Base-by-base conservation (phyloP, 2,888 invertebrate genomes). In the Nineta flava region DNA sequence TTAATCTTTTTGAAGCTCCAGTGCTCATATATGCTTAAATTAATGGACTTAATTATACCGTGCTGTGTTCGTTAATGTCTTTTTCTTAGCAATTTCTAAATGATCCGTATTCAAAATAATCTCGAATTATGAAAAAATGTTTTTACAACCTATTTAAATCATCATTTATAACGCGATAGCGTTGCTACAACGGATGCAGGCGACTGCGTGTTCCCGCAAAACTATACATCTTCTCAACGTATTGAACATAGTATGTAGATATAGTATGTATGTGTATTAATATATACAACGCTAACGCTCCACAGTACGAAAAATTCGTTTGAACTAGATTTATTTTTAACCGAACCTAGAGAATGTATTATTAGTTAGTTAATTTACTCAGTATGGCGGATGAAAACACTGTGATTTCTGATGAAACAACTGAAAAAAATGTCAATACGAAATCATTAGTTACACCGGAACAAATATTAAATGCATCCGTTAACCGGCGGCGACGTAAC, bases 401-500 rank as follows among this genome's bases (percentile, higher is more conserved):
- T 31, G 26, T 40, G 7, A 56, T 44, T 48, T 38, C 4, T 38
- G 50, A 52, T 49, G 46, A 46, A 52, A 43, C 9, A 16, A 42
- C 54, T 46, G 50, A 50, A 16, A 40, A 48, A 40, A 50, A 38
- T 31, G 26, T n/a, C 32, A 31, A 17, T 15, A 10, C 15, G 42
- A 61, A 65, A 55, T 59, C 62, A 12, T 56, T 66, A 56, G 60
- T 68, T 19, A 64, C 68, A 2, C 64, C 66, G 40, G 69, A 70
- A 57, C 70, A 72, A 59, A 68, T 67, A 53, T 68, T 73, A 53
- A 67, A 66, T 60, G 73, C 75, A 61, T 70, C 74, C 15, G 66
- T 77, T 48, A 66, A 70, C 40, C 72, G 77, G 50, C 77, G 77
- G 57, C 71, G 81, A 46, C 71, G 83, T 53, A 77, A 75, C 54